Base-by-base conservation (phyloP, 2,113 vertebrate species). In the Stegostoma tigrinum region DNA sequence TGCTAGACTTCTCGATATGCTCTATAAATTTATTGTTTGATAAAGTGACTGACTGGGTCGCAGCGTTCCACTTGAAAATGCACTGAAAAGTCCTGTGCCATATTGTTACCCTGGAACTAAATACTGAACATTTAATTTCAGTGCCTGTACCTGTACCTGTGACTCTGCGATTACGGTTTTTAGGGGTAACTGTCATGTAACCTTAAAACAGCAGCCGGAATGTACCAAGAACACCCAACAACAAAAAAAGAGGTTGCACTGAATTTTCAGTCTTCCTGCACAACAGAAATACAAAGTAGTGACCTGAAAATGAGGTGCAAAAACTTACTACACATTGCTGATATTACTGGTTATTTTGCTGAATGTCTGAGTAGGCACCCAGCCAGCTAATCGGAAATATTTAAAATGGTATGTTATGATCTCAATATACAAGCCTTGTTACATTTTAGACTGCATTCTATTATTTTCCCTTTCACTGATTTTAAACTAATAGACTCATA, bases 1-100 rank as follows among this genome's bases (percentile, higher is more conserved):
- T 42, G 96, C 97, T 96, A 96, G 96, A 95, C 96, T 96, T 97
- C 96, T 97, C 93, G 7, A 94, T 30, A 90, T 64, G 61, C 75
- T 72, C 67, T 72, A 95, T 48, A 75, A 72, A 24, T 68, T 45
- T 17, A n/a, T 38, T 66, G n/a, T 93, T 93, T 93, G 38, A 66
- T 93, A 93, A 93, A 93, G 38, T 38, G 34, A 66, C 89, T 66
- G 34, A 93, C 34, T 67, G 89, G 80, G 34, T 64, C 42, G 61
- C 0, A 93, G 38, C 64, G 38, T 93, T 64, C 19, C 55, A 8
- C n/a, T 91, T 91, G 3, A 17, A n/a, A 83, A 83, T 83, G 4
- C 78, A 83, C 17, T 42, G 78, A 38, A 19, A 91, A 38, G 30
- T 91, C 34, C 55, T 19, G 6, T 34, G 89, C 61, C 48, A 2